Evolutionary conservation across 2,888 invertebrate species (phyloP).

Genomic region (Muschampia plurimacula): DNA sequence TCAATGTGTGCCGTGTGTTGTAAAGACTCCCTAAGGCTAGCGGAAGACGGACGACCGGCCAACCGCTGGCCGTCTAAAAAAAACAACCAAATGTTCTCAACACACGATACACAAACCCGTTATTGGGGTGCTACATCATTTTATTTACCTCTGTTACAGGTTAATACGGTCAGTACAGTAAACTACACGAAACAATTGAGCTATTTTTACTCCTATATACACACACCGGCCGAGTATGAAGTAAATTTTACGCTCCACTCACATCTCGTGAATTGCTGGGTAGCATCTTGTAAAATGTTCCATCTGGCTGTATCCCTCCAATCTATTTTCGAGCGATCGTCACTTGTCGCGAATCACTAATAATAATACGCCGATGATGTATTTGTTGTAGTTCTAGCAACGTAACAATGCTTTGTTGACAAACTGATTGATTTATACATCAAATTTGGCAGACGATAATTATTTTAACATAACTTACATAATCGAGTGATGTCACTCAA

Average conservation of each 20-base stretch:
- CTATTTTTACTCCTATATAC: slow-evolving; percentile 71
- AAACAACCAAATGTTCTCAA: slow-evolving; percentile 79
- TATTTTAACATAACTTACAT: slow-evolving; percentile 64
- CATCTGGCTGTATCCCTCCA: slow-evolving; percentile 18
- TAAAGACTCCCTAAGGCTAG: slow-evolving; percentile 47
- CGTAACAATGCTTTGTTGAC: slow-evolving; percentile 55
- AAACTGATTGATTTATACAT: slow-evolving; percentile 64
- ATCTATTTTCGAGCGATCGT: slow-evolving; percentile 28
- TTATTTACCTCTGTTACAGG: slow-evolving; percentile 78
- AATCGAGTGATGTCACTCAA: slow-evolving; percentile 64
- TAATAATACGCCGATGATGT: slow-evolving; percentile 46
- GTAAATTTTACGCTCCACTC: slow-evolving; percentile 47
- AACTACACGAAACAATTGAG: slow-evolving; percentile 73
- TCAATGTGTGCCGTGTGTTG: slow-evolving; percentile 6
- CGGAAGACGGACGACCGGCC: slow-evolving; percentile 75
- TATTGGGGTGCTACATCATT: slow-evolving; percentile 81
- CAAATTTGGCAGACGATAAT: slow-evolving; percentile 64
- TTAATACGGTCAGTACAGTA: slow-evolving; percentile 71
- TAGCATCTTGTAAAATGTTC: slow-evolving; percentile 20
- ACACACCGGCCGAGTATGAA: slow-evolving; percentile 52
- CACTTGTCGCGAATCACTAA: slow-evolving; percentile 42
- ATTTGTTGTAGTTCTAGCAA: slow-evolving; percentile 48
- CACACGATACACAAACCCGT: slow-evolving; percentile 69
- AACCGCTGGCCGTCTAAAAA: slow-evolving; percentile 67
- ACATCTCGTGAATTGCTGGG: slow-evolving; percentile 32